Evolutionary conservation across 2,113 vertebrate genomes (phyloP).

Genomic region (Crotalus viridis): DNA sequence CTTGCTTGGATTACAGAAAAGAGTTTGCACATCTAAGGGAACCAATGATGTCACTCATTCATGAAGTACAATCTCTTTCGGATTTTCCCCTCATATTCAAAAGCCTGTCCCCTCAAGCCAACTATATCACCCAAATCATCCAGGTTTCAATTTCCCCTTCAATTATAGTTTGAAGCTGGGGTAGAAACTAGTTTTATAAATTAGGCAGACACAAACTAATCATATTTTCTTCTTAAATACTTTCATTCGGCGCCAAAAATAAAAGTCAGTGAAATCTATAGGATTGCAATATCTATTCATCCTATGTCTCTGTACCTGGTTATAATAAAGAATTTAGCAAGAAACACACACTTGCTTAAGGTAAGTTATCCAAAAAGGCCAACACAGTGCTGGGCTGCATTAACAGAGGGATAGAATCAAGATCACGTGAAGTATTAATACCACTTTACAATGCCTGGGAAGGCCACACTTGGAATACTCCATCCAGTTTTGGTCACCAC

Average conservation of each 20-base stretch:
- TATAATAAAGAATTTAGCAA: neutral
- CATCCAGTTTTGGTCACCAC: too few relatives aligned
- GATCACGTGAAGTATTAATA: too few relatives aligned
- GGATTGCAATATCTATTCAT: neutral
- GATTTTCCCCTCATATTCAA: neutral
- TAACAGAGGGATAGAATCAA: too few relatives aligned
- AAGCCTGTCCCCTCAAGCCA: neutral
- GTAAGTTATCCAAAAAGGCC: too few relatives aligned
- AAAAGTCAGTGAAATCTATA: neutral
- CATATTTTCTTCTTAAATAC: neutral
- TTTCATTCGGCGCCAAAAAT: neutral
- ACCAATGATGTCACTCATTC: neutral
- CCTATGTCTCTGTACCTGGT: neutral
- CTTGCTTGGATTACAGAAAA: neutral
- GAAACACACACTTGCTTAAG: neutral
- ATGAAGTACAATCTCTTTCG: neutral
- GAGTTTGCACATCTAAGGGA: neutral
- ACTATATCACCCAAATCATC: neutral
- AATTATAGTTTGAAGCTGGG: neutral
- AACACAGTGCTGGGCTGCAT: too few relatives aligned
- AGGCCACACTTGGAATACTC: too few relatives aligned
- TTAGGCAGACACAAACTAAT: neutral
- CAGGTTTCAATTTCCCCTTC: neutral
- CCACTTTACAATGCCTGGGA: too few relatives aligned
- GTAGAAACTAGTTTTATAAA: neutral